Percentiles rank a stretch among this genome's conserved stretches.
phyloP scores from a whole-genome alignment of 2,113 vertebrate genomes.

The Halichoerus grypus region DNA sequence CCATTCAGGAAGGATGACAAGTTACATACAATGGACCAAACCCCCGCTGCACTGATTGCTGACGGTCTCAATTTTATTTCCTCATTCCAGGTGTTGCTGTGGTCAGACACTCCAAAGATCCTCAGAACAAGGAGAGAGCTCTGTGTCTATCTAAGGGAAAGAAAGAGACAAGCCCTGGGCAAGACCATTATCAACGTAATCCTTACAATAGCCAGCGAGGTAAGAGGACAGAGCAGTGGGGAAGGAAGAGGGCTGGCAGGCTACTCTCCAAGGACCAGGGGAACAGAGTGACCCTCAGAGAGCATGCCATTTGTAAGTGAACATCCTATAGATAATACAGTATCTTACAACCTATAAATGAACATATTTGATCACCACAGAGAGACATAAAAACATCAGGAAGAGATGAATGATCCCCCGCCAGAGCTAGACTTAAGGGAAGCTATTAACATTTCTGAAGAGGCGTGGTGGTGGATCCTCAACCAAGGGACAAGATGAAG shows the following conservation, averaged over 20 bases:
- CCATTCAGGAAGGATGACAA: background rate
- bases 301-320: background rate
- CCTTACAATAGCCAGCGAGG: background rate
- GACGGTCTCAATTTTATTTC: background rate
- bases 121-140: background rate
- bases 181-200: background rate
- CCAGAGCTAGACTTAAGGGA: background rate
- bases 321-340: background rate
- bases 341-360: background rate
- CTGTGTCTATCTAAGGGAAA: background rate
- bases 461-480: background rate
- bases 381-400: background rate
- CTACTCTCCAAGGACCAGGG: background rate
- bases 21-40: background rate
- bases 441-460: background rate
- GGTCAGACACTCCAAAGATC: background rate
- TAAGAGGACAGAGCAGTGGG: accelerated
- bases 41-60: background rate
- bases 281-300: background rate
- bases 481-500: background rate
- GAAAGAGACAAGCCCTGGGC: background rate
- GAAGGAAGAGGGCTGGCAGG: background rate
- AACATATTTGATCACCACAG: background rate
- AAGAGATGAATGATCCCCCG: background rate
- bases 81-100: background rate